Percentiles rank a stretch among this genome's conserved stretches.
Conservation (phyloP, 2,888 invertebrate species). For the Anthrax anthrax region DNA sequence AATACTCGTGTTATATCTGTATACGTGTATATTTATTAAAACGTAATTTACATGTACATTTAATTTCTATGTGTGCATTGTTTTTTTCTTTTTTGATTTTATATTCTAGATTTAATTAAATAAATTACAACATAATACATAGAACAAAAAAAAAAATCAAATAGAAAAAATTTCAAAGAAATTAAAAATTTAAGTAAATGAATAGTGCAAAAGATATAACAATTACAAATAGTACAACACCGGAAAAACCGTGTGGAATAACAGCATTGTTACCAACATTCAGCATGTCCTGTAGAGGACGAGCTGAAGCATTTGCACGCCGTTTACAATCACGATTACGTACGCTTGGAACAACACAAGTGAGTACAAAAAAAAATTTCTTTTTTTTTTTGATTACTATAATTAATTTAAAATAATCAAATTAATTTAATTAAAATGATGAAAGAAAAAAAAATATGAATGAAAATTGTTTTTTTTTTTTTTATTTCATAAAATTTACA, state of each 20-base stretch:
- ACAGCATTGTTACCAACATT: conserved; percentile 47
- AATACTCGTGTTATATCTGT: too few species aligned
- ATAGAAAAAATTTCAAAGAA: too few species aligned
- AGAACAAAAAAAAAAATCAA: too few species aligned
- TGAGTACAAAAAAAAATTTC: too few species aligned
- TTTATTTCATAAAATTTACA: too few species aligned
- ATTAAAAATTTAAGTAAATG: conserved; percentile 20
- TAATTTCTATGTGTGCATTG: too few species aligned
- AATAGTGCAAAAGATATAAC: conserved; percentile 32
- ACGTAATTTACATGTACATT: too few species aligned
- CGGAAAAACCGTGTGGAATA: conserved; percentile 49
- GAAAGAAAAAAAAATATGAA: background rate
- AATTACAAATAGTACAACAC: conserved; percentile 23
- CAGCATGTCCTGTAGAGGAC: conserved; percentile 59
- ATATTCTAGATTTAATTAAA: too few species aligned
- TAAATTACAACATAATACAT: too few species aligned
- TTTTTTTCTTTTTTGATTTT: too few species aligned
- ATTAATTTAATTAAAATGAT: too few species aligned
- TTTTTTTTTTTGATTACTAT: background rate
- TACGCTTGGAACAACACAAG: conserved; percentile 46
- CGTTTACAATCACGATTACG: conserved; percentile 60
- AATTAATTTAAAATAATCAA: background rate
- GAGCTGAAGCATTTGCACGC: conserved; percentile 68
- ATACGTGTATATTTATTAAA: too few species aligned
- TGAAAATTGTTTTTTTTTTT: background rate